Base-by-base conservation (phyloP, 1,140 invertebrate genomes). In the Psilanteris sp. region DNA sequence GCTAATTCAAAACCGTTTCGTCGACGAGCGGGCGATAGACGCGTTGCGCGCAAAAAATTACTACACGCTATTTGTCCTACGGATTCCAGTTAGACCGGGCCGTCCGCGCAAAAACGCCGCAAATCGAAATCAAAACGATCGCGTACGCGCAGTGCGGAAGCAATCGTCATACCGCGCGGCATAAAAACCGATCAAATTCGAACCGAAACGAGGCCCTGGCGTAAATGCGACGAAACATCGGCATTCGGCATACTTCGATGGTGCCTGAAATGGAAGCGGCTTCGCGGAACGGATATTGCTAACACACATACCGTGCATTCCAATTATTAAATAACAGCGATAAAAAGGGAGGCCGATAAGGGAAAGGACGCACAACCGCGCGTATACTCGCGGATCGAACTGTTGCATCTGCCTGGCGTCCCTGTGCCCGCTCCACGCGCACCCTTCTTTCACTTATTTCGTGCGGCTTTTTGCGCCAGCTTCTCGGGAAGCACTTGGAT, bases 301-400 rank as follows among this genome's bases (percentile, higher is more conserved):
- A 71, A 77, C 76, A 77, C 78, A 80, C 77, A 80, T 83, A 81
- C 78, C 78, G 67, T 59, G 81, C 78, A 79, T 81, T 83, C 81
- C 81, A 83, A 81, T 83, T 83, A 83, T 81, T 81, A 83, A 83
- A 80, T 79, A 82, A 82, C 81, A 73, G 67, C 68, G 72, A 62
- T 43, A 77, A 75, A 70, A 71, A 55, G 59, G 54, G 29, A 64
- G 62, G 59, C 75, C 74, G 70, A 79, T 80, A 79, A 80, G 80
- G 77, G 77, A 80, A 80, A 78, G 77, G 75, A 81, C 67, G 77
- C 78, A 78, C 76, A 80, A 76, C 73, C 62, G 66, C 20, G 34
- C 50, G n/a, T n/a, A 18, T 16, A 4, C 15, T 16, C 20, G 44
- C 57, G 14, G 5, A 62, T 54, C 64, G 52, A 68, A 68, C 64